Base-by-base conservation (phyloP, 1,140 invertebrate species). In the Laupala kohalensis region DNA sequence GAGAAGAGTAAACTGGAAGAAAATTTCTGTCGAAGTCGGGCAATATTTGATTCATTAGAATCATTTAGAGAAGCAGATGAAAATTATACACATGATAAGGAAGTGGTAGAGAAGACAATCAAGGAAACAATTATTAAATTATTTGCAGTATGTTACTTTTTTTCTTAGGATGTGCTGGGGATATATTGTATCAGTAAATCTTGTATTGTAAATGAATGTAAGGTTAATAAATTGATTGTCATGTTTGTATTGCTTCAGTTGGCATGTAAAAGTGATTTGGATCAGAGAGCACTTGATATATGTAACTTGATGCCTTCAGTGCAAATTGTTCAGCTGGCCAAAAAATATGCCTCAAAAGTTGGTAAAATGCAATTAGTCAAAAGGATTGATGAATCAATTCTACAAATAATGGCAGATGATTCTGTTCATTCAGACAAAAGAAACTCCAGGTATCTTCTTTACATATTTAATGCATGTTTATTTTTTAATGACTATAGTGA, bases 1-100 rank as follows among this genome's bases (percentile, higher is more conserved):
- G 93, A 96, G 77, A 97, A 95, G 81, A 84, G 88, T 19, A 84
- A 89, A 75, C 83, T 92, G 73, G 95, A 97, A 83, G 90, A 93
- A 76, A 84, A 86, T 74, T 76, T 93, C 63, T 86, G 90, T 75
- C 85, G 89, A 15, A 84, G 86, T 25, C 74, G 76, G 15, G 68
- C 80, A 0, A 72, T 74, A 25, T 19, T 78, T 26, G 37, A 76
- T 9, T 63, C 74, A 6, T 23, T 75, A 70, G 74, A 72, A 26
- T 25, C 27, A 3, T 19, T 75, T 6, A 25, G 25, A 25, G 25
- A 70, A n/a, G 75, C 74, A 69, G 75, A 75, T 9, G 65, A 71
- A 19, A 77, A 75, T 19, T 80, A 74, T 74, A 79, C 81, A 27
- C 74, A 79, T 6, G 77, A 80, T 25, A 80, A 81, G 72, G 87